These are phyloP conservation scores for Temnopleurus reevesii DNA, from an alignment of 53 echinoderm and acorn worm species.

Conservation along the genomic window DNA sequence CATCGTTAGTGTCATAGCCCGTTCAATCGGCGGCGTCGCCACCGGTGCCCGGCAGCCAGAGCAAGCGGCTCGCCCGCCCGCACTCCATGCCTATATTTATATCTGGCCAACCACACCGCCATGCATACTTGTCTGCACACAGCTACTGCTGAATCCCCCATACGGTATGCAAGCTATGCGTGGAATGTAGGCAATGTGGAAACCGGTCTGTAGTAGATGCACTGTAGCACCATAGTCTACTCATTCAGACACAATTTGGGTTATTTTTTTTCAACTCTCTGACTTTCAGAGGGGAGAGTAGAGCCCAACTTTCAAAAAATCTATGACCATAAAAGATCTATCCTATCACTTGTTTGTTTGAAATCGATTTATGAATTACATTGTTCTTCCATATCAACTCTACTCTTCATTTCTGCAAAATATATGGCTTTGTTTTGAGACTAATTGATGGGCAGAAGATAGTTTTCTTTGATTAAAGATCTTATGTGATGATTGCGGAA, in stretches of 20 bases:
- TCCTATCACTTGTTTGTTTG: background rate
- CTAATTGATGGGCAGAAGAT: background rate
- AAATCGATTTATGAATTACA: no score
- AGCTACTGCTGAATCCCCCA: background rate
- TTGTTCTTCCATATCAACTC: no score
- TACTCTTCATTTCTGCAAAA: background rate
- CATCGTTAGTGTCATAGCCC: slow-evolving; percentile 5
- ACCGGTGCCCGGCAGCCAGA: background rate
- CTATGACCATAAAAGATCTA: background rate
- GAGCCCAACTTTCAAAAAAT: background rate
- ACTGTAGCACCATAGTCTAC: background rate
- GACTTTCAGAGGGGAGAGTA: background rate
- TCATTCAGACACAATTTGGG: background rate
- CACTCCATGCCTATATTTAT: slow-evolving; percentile 58
- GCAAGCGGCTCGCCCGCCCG: background rate
- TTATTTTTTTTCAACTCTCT: background rate
- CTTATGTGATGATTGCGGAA: slow-evolving; percentile 5
- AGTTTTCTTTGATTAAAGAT: slow-evolving; percentile 24
- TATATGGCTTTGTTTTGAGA: background rate
- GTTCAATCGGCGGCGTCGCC: background rate
- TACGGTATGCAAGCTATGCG: slow-evolving; percentile 34
- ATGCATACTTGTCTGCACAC: slow-evolving; percentile 29
- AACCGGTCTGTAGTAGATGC: slow-evolving; percentile 11
- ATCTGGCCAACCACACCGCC: slow-evolving; percentile 13
- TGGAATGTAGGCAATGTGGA: slow-evolving; percentile 42